Conservation (phyloP, 2,113 vertebrate genomes). For the Hemichromis elongatus region DNA sequence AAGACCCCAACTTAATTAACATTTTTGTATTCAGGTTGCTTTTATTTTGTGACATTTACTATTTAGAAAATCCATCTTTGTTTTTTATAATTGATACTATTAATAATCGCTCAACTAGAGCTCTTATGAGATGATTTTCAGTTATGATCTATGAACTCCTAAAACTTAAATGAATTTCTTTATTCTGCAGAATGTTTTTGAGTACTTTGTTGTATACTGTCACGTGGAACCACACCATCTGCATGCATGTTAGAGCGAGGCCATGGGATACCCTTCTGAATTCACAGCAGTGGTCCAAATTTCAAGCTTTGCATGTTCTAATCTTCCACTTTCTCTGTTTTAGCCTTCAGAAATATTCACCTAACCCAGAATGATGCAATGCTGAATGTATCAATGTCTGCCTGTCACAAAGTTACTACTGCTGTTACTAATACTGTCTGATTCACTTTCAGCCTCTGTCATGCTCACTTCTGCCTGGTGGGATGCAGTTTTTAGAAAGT, state of each 20-base stretch:
- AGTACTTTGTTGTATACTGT: neutral
- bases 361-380: conserved; percentile 49
- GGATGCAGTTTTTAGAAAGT: conserved; percentile 16
- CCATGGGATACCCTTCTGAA: neutral
- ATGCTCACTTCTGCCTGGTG: conserved; percentile 9
- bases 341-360: conserved; percentile 43
- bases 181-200: neutral
- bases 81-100: neutral
- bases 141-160: neutral
- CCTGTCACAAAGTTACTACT: conserved; percentile 8
- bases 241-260: neutral
- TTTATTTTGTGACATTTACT: neutral
- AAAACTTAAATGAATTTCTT: neutral
- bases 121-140: neutral
- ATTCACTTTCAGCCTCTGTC: conserved; percentile 44
- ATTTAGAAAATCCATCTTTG: neutral
- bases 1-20: neutral
- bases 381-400: neutral
- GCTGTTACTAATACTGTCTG: conserved; percentile 41
- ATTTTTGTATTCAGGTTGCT: no score
- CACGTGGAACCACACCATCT: neutral
- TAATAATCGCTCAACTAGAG: neutral
- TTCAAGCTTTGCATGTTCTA: conserved; percentile 35
- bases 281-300: neutral
- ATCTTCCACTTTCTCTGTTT: conserved; percentile 40